Conservation (phyloP, 2,113 vertebrate genomes). For the Thamnophis sirtalis region DNA sequence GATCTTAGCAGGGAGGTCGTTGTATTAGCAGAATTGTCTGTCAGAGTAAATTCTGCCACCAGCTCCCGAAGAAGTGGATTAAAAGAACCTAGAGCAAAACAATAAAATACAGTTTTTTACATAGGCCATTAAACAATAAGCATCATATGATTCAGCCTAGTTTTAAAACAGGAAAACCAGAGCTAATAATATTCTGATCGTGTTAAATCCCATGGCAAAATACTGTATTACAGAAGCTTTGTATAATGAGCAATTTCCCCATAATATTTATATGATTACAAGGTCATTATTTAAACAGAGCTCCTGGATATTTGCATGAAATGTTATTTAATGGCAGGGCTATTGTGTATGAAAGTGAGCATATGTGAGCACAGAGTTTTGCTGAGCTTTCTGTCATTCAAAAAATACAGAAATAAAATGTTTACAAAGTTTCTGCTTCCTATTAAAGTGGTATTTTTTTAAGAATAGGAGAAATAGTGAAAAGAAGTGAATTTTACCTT, state of each 20-base stretch:
- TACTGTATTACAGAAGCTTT: background rate
- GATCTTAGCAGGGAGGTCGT: constrained; percentile 95
- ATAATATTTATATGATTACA: background rate
- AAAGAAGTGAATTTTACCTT: constrained; percentile 75
- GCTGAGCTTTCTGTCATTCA: background rate
- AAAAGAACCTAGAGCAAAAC: constrained; percentile 80
- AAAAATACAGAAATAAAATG: background rate
- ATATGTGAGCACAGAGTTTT: background rate
- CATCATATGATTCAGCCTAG: background rate
- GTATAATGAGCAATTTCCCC: background rate
- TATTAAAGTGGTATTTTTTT: background rate
- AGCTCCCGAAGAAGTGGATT: constrained; percentile 92
- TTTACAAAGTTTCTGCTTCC: background rate
- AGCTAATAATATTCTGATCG: background rate
- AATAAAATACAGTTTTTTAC: constrained; percentile 29
- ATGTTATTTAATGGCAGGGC: background rate
- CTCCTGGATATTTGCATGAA: background rate
- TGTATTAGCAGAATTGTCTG: constrained; percentile 97
- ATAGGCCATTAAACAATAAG: constrained; percentile 7
- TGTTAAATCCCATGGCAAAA: background rate
- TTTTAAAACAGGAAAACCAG: background rate
- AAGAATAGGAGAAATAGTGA: background rate
- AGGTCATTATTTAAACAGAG: background rate
- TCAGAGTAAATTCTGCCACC: constrained; percentile 97
- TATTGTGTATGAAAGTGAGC: background rate